Evolutionary conservation across 2,888 invertebrate species (phyloP), one percentile per base, ranked within the genome.

Genomic region (Willowsia nigromaculata): DNA sequence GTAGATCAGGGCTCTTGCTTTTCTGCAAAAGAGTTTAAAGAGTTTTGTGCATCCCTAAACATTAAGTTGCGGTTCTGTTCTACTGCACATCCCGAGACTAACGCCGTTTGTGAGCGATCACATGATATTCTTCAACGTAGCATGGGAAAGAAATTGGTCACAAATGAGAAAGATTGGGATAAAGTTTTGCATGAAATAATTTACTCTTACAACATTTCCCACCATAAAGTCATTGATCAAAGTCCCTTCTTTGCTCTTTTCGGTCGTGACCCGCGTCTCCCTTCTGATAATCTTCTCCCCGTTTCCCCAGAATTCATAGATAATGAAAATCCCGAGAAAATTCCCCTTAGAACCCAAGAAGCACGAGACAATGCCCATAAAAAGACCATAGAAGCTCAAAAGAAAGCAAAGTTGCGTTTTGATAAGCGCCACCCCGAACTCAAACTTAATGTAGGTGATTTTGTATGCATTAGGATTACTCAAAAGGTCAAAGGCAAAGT

Each of bases 1-100:
- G 56, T 18, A 33, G 53, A 80, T 37, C 33, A 80, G 33, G 80
- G 33, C n/a, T 74, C 80, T 6, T 25, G 30, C 33, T 80, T 80
- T n/a, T 33, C 4, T 3, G 13, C 80, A 6, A n/a, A 27, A 33
- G 53, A 80, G 9, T 80, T 80, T 33, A 15, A 33, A 22, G 11
- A 50, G 5, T 80, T 80, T 56, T 80, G 80, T 22, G 9, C 53
- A n/a, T 13, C n/a, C 0, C 18, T 33, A 7, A 7, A 25, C 1
- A 56, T 53, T 30, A 56, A 50, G 11, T 15, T 80, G 6, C 6
- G 18, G 18, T 80, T 56, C 56, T 53, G 53, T 56, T 18, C 53
- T 6, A 33, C 80, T n/a, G 56, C 30, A 11, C 56, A 80, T 13
- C 53, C 78, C 25, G 78, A 78, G 18, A 78, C 78, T 4, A 80